Evolutionary conservation across 1,140 invertebrate species (phyloP).

Genomic region (Chlorops oryzae): DNA sequence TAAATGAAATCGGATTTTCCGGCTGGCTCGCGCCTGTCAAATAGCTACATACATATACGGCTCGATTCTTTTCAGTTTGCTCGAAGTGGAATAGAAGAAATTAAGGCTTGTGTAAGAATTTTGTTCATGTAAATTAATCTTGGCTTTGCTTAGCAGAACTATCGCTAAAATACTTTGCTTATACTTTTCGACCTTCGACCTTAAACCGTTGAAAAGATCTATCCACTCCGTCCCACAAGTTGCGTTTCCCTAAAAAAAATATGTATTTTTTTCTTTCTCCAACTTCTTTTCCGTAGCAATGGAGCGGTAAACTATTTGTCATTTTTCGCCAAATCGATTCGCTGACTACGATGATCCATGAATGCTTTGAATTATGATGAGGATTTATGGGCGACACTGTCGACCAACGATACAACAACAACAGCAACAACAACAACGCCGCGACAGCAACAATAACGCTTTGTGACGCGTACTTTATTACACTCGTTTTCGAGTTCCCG

Average conservation of each 20-base stretch:
- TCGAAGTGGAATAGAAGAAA: not conserved
- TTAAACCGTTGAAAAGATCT: not conserved
- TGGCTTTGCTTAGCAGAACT: no score
- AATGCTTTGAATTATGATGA: conserved; percentile 48
- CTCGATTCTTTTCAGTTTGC: not conserved
- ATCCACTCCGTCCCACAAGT: not conserved
- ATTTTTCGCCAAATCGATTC: conserved; percentile 30
- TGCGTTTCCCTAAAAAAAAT: not conserved
- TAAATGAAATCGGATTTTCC: not conserved
- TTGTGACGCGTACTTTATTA: not conserved
- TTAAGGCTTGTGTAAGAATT: no score
- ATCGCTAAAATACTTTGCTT: no score
- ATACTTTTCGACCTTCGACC: not conserved
- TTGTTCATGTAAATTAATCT: no score
- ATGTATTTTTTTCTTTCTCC: not conserved
- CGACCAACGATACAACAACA: conserved; percentile 20
- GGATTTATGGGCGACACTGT: conserved; percentile 47
- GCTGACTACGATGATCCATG: conserved; percentile 34
- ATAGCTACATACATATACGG: not conserved
- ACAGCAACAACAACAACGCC: conserved; percentile 4
- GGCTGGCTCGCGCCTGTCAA: no score
- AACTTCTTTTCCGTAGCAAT: conserved; percentile 25
- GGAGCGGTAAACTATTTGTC: conserved; percentile 47
- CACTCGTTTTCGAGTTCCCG: conserved; percentile 4
- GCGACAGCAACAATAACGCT: not conserved